Percentiles rank a stretch among this genome's conserved stretches.
These are phyloP conservation scores for Poeciliopsis paucimaculata DNA, from an alignment of 2,797 vertebrate genomes.

Conservation along the genomic window DNA sequence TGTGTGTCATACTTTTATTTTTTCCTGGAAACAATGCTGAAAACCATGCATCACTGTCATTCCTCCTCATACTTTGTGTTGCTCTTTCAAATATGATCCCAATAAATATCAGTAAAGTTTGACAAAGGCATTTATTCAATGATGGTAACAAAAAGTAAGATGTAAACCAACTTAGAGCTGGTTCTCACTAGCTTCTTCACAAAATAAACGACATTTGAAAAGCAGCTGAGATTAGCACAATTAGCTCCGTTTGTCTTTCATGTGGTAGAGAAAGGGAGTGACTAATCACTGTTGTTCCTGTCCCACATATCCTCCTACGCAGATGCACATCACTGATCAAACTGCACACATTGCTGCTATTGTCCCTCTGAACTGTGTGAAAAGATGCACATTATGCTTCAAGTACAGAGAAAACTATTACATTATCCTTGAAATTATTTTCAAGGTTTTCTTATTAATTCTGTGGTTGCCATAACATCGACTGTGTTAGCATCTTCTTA, in stretches of 20 bases:
- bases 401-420: background rate
- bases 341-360: background rate
- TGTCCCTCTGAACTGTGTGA: background rate
- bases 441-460: background rate
- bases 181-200: background rate
- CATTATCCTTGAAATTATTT: background rate
- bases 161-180: background rate
- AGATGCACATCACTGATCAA: background rate
- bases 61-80: background rate
- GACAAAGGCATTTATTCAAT: background rate
- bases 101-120: background rate
- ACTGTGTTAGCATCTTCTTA: background rate
- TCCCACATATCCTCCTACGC: slow-evolving; percentile 4
- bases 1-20: background rate
- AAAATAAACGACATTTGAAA: background rate
- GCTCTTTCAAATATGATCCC: background rate
- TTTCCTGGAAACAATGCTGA: background rate
- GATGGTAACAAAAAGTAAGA: background rate
- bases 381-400: background rate
- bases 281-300: background rate
- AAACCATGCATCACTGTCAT: background rate
- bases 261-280: background rate
- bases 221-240: background rate
- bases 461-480: background rate
- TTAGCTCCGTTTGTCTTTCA: background rate